phyloP scores from a whole-genome alignment of 2,888 invertebrate genomes.

The Leptinotarsa peninsularis region DNA sequence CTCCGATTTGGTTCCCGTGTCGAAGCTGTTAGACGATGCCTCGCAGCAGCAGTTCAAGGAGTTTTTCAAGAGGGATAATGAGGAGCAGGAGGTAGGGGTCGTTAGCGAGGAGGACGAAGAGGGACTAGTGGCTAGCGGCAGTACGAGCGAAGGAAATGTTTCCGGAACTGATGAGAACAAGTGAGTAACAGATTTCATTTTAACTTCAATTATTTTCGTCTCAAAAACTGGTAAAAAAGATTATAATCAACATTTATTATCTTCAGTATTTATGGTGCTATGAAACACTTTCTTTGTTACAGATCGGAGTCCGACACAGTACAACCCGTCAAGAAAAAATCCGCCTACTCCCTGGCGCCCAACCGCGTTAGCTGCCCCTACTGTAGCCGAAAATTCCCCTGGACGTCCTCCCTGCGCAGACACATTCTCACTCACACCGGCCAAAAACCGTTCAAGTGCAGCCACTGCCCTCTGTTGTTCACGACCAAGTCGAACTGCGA shows the following conservation, averaged over 20 bases:
- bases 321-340: slow-evolving; percentile 82
- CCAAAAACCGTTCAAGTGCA: slow-evolving; percentile 96
- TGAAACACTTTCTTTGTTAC: slow-evolving; percentile 50
- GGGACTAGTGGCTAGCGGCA: slow-evolving; percentile 81
- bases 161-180: slow-evolving; percentile 86
- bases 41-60: slow-evolving; percentile 73
- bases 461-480: slow-evolving; percentile 91
- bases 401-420: slow-evolving; percentile 94
- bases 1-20: slow-evolving; percentile 82
- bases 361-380: slow-evolving; percentile 94
- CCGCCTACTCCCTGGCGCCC: slow-evolving; percentile 94
- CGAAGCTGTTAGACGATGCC: slow-evolving; percentile 82
- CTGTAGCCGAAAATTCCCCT: slow-evolving; percentile 94
- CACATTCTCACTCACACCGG: slow-evolving; percentile 96
- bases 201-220: too few relatives aligned
- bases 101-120: slow-evolving; percentile 80
- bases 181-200: slow-evolving; percentile 65
- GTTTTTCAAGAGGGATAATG: slow-evolving; percentile 70
- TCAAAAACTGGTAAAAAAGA: too few relatives aligned
- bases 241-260: too few relatives aligned
- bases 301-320: slow-evolving; percentile 78
- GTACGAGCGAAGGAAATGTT: slow-evolving; percentile 84
- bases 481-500: slow-evolving; percentile 98
- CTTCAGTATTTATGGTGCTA: neutral
- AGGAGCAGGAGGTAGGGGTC: slow-evolving; percentile 65